These are phyloP conservation scores for Sinosuthora webbiana DNA, from an alignment of 2,113 vertebrate genomes.

Conservation along the genomic window DNA sequence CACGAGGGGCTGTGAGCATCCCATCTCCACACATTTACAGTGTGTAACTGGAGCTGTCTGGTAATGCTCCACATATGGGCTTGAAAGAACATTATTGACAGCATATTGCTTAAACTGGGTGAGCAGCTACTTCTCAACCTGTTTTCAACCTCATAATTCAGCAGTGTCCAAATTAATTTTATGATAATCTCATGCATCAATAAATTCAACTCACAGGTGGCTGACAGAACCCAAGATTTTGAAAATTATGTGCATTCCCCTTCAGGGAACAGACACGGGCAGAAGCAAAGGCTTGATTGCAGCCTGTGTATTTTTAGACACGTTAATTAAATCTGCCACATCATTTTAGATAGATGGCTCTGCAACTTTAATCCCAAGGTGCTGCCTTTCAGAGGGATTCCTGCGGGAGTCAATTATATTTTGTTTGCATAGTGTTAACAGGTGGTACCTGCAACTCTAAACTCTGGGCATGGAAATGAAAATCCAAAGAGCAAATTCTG, in stretches of 20 bases:
- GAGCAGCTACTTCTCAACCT: conserved; percentile 44
- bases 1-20: neutral
- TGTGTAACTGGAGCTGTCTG: conserved; percentile 23
- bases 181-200: conserved; percentile 69
- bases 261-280: conserved; percentile 62
- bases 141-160: conserved; percentile 66
- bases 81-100: conserved; percentile 30
- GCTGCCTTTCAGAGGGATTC: conserved; percentile 63
- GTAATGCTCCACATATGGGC: conserved; percentile 14
- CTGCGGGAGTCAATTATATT: conserved; percentile 67
- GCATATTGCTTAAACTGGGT: conserved; percentile 22
- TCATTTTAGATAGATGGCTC: conserved; percentile 57
- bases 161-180: conserved; percentile 72
- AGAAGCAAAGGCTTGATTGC: conserved; percentile 58
- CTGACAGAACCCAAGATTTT: conserved; percentile 62
- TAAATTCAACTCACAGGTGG: conserved; percentile 61
- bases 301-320: conserved; percentile 63
- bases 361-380: conserved; percentile 68
- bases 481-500: conserved; percentile 29
- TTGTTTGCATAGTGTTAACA: conserved; percentile 61
- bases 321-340: conserved; percentile 67
- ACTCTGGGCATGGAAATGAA: conserved; percentile 47
- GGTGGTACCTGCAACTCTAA: conserved; percentile 61
- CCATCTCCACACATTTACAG: neutral
- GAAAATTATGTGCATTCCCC: conserved; percentile 65